Percentiles rank a stretch among this genome's conserved stretches.
phyloP scores from a whole-genome alignment of 2,113 vertebrate genomes.

The Ctenomys sociabilis region DNA sequence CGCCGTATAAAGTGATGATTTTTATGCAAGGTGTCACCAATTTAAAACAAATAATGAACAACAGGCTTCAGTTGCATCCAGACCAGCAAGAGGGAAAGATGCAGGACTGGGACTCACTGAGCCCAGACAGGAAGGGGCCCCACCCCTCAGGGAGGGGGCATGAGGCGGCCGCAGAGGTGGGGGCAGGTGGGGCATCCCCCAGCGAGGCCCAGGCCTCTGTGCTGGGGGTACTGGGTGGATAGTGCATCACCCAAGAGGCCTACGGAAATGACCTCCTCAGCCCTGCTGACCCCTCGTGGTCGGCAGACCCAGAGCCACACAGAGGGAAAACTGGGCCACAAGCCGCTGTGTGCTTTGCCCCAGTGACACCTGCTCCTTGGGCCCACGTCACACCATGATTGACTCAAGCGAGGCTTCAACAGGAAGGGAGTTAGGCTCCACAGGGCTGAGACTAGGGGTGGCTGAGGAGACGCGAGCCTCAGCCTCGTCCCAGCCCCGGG shows the following conservation, averaged over 20 bases:
- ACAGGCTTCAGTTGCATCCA: rapidly evolving
- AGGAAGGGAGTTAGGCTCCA: too few relatives aligned
- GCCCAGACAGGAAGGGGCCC: not conserved
- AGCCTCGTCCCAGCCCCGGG: not conserved
- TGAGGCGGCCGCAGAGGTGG: too few relatives aligned
- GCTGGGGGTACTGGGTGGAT: not conserved
- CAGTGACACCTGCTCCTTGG: rapidly evolving
- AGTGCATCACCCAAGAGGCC: not conserved
- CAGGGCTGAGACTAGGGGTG: rapidly evolving
- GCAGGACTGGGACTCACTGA: not conserved
- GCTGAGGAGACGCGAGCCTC: rapidly evolving
- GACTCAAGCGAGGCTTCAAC: rapidly evolving
- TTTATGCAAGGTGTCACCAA: not conserved
- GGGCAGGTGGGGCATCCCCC: not conserved
- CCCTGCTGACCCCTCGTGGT: not conserved
- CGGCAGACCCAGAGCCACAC: not conserved
- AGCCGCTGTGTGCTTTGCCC: not conserved
- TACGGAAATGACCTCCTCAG: not conserved
- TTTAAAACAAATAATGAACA: slow-evolving; percentile 10
- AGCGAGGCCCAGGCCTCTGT: not conserved
- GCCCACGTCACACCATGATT: rapidly evolving
- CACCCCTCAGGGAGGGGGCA: not conserved
- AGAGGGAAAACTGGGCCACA: not conserved
- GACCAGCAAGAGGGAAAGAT: not conserved
- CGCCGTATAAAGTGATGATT: not conserved